A percentile compares a stretch with the other conserved stretches of the same genome.
Evolutionary conservation across 2,113 vertebrate species (phyloP).

Genomic region (Tachycineta bicolor): DNA sequence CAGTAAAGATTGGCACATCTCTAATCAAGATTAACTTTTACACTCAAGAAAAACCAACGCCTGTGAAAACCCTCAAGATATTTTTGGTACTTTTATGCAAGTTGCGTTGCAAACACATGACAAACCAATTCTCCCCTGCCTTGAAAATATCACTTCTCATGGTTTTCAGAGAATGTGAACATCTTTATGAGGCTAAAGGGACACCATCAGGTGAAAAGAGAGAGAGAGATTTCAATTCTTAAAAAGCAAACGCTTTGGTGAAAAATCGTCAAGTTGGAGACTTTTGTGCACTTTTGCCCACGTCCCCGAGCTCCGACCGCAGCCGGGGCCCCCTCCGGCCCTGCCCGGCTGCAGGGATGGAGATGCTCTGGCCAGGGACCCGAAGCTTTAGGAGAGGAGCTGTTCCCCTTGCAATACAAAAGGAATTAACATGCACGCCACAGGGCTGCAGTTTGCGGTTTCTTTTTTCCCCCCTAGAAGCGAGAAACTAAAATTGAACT

Average conservation of each 20-base stretch:
- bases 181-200: conserved; percentile 67
- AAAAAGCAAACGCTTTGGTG: background rate
- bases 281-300: background rate
- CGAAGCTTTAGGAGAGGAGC: background rate
- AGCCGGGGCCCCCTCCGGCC: background rate
- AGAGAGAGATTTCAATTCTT: background rate
- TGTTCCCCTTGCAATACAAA: background rate
- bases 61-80: conserved; percentile 60
- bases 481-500: background rate
- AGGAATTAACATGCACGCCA: background rate
- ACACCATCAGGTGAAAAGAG: conserved; percentile 56
- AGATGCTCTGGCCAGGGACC: background rate
- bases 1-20: conserved; percentile 83
- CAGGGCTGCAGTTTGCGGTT: background rate
- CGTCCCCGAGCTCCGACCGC: background rate
- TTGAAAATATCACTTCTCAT: conserved; percentile 49
- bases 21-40: conserved; percentile 83
- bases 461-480: background rate
- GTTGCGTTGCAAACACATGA: conserved; percentile 68
- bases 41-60: conserved; percentile 71
- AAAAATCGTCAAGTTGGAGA: background rate
- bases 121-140: conserved; percentile 61
- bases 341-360: background rate
- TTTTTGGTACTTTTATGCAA: conserved; percentile 74
- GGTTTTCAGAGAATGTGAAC: conserved; percentile 63